Evolutionary conservation across 2,888 invertebrate species (phyloP).

Genomic region (Stenolophus ochropezus): DNA sequence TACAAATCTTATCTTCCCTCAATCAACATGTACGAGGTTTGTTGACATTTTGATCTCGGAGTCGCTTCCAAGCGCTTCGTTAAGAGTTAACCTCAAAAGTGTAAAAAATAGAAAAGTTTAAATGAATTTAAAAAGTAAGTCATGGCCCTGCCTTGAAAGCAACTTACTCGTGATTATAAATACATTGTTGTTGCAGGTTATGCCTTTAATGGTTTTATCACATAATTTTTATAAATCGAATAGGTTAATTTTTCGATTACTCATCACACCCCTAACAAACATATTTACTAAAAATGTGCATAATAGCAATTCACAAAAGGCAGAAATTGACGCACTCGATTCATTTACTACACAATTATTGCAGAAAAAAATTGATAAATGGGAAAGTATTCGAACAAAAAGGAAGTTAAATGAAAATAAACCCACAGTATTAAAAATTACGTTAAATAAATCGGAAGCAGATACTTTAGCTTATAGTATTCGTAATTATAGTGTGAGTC

Average conservation of each 20-base stretch:
- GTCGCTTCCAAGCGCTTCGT: conserved; percentile 20
- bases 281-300: conserved; percentile 53
- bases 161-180: background rate
- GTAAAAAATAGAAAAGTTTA: no score
- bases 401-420: conserved; percentile 64
- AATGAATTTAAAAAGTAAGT: background rate
- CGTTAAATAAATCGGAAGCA: conserved; percentile 57
- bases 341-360: conserved; percentile 76
- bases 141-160: background rate
- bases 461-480: background rate
- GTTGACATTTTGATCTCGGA: conserved; percentile 35
- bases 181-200: conserved; percentile 17
- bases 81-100: conserved; percentile 24
- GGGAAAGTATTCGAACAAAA: conserved; percentile 70
- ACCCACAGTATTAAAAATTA: conserved; percentile 66
- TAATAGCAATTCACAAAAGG: conserved; percentile 36
- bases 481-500: conserved; percentile 65
- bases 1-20: conserved; percentile 5
- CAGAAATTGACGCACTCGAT: conserved; percentile 74
- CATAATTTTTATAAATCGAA: conserved; percentile 18
- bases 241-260: conserved; percentile 29
- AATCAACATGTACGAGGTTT: conserved; percentile 16
- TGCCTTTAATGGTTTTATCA: conserved; percentile 47
- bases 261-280: conserved; percentile 1
- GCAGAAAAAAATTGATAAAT: conserved; percentile 73